These are phyloP conservation scores for Lomographa bimaculata DNA, from an alignment of 2,888 invertebrate genomes.

Conservation along the genomic window DNA sequence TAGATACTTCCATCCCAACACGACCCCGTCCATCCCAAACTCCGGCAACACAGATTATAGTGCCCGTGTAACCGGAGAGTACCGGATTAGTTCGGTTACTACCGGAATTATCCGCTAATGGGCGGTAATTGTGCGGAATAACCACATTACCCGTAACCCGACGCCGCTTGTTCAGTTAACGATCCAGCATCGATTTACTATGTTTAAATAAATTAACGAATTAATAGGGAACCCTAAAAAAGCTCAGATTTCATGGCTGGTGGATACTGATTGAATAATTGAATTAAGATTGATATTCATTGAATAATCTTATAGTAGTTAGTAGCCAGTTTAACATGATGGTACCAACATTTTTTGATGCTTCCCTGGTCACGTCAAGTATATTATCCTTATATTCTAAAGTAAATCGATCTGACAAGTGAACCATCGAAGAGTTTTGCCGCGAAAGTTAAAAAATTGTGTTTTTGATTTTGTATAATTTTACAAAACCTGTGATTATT, in stretches of 20 bases:
- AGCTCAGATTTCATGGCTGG: constrained; percentile 27
- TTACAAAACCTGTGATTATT: too few relatives aligned
- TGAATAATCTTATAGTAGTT: too few relatives aligned
- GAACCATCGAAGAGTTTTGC: too few relatives aligned
- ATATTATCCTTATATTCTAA: not conserved
- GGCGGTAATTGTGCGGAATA: constrained; percentile 73
- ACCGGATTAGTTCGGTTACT: constrained; percentile 41
- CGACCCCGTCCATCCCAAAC: constrained; percentile 11
- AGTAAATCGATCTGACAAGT: too few relatives aligned
- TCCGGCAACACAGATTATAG: constrained; percentile 28
- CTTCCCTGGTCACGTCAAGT: too few relatives aligned
- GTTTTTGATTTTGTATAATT: too few relatives aligned
- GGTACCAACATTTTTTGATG: too few relatives aligned
- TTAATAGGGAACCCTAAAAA: constrained; percentile 37
- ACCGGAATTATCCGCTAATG: constrained; percentile 63
- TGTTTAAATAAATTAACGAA: constrained; percentile 49
- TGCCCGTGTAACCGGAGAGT: constrained; percentile 44
- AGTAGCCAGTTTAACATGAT: too few relatives aligned
- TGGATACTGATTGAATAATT: constrained; percentile 15
- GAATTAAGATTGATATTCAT: constrained; percentile 10
- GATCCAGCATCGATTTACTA: constrained; percentile 53
- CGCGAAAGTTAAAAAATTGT: too few relatives aligned
- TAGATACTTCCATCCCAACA: not conserved
- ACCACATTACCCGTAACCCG: constrained; percentile 57
- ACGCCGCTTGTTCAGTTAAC: constrained; percentile 45